Evolutionary conservation across 2,888 invertebrate species (phyloP), one percentile per base, ranked within the genome.

Genomic region (Lamellibrachia satsuma): DNA sequence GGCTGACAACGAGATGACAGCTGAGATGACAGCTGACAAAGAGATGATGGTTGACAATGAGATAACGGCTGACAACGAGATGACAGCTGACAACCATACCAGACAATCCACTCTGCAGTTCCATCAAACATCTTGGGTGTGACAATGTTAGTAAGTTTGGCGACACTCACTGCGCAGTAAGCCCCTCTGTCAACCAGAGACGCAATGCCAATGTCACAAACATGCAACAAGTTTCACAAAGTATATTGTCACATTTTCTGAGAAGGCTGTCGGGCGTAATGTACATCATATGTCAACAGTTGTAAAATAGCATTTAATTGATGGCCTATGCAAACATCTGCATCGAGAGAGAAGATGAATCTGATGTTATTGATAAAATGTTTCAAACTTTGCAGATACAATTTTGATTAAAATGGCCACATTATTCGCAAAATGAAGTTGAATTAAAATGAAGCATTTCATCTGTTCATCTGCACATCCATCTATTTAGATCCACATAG

Each of bases 81-180:
- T 11, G 6, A 75, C 3, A 75, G 75, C 39, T 60, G 51, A 39
- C 9, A 92, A 55, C 93, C 94, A 94, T 96, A 97, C 97, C 97
- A 97, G 57, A 98, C 97, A 95, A 99, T 98, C 99, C 99, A 99
- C 95, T 98, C 98, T n/a, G 98, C 98, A 15, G 99, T 98, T 92
- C 98, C 98, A 94, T 98, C 97, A 97, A 98, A 98, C 93, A 99
- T 97, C 90, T 98, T 97, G 60, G 97, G 97, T 93, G 97, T 98
- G 8, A 96, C 94, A 92, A 98, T 97, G 95, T 98, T 98, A 6
- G 98, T 98, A 92, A 99, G 97, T 96, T 98, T 98, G 22, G 99
- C 99, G 92, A 98, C 98, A 93, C 98, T 98, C 90, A 98, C 97
- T 51, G 99, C 99, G 97, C 99, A 99, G 96, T 99, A 99, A n/a